Percentiles rank a stretch among this genome's conserved stretches.
These are phyloP conservation scores for Tupiocoris notatus DNA, from an alignment of 2,888 invertebrate species.

Conservation along the genomic window DNA sequence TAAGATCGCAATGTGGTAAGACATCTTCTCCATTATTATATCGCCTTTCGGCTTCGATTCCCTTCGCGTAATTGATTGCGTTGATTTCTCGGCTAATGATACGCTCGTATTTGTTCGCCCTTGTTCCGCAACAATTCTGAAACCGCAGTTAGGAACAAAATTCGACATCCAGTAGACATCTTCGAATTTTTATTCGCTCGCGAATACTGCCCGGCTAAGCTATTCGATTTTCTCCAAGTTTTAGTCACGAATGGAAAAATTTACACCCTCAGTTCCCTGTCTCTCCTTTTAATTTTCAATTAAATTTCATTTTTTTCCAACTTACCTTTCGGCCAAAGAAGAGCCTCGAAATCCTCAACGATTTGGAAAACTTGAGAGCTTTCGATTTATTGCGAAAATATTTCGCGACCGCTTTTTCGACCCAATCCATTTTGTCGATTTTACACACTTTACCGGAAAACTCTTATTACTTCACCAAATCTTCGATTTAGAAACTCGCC, in stretches of 20 bases:
- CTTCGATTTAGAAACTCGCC: not conserved
- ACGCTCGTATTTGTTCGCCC: constrained; percentile 2
- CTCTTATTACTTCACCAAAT: not conserved
- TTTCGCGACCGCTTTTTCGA: constrained; percentile 11
- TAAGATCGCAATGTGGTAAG: constrained; percentile 67
- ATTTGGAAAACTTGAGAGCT: not conserved
- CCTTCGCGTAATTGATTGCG: not conserved
- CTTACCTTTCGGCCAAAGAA: constrained; percentile 5
- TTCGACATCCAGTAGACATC: too few relatives aligned
- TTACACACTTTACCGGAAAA: not conserved
- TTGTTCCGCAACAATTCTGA: not conserved
- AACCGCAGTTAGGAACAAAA: not conserved
- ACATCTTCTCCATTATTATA: constrained; percentile 50
- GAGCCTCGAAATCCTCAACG: not conserved
- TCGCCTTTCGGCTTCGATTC: constrained; percentile 19
- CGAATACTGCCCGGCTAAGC: too few relatives aligned
- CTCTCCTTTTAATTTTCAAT: not conserved
- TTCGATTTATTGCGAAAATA: not conserved
- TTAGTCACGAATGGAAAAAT: too few relatives aligned
- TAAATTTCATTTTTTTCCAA: too few relatives aligned
- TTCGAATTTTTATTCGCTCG: too few relatives aligned
- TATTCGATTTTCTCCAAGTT: too few relatives aligned
- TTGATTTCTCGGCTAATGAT: constrained; percentile 9
- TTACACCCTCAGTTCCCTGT: too few relatives aligned
- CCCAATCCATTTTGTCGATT: constrained; percentile 4